Conservation (phyloP, 1,140 invertebrate genomes). For the Hyles vespertilio region DNA sequence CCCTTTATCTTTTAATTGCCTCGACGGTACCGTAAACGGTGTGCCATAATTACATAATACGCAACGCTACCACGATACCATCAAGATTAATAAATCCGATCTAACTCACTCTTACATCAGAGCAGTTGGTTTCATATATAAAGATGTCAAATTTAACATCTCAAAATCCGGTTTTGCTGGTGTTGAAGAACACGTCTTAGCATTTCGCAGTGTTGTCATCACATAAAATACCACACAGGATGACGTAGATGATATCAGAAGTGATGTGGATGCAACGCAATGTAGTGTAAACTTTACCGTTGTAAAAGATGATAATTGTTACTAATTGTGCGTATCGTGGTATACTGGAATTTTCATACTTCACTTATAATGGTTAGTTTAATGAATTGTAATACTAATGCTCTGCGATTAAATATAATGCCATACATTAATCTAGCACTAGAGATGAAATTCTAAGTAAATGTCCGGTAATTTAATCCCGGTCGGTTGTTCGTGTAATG, state of each 20-base stretch:
- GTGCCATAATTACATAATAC: slow-evolving; percentile 8
- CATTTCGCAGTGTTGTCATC: neutral
- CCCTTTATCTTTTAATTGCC: slow-evolving; percentile 8
- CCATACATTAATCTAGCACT: no score
- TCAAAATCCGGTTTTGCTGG: slow-evolving; percentile 4
- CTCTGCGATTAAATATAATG: no score
- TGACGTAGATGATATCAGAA: neutral
- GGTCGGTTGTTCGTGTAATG: no score
- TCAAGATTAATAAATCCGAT: slow-evolving; percentile 7
- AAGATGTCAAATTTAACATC: slow-evolving; percentile 13
- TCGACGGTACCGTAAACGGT: slow-evolving; percentile 4
- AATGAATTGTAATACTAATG: no score
- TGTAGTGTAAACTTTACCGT: no score
- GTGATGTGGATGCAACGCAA: no score
- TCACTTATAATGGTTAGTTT: no score
- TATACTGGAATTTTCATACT: no score
- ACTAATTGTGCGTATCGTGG: no score
- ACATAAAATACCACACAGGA: neutral
- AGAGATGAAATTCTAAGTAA: no score
- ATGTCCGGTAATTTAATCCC: no score
- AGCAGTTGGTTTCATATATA: neutral
- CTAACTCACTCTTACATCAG: slow-evolving; percentile 4
- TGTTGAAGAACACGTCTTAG: neutral
- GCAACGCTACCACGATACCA: slow-evolving; percentile 2
- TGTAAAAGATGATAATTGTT: no score